Conservation (phyloP, 2,888 invertebrate species). For the Podabrus alpinus region DNA sequence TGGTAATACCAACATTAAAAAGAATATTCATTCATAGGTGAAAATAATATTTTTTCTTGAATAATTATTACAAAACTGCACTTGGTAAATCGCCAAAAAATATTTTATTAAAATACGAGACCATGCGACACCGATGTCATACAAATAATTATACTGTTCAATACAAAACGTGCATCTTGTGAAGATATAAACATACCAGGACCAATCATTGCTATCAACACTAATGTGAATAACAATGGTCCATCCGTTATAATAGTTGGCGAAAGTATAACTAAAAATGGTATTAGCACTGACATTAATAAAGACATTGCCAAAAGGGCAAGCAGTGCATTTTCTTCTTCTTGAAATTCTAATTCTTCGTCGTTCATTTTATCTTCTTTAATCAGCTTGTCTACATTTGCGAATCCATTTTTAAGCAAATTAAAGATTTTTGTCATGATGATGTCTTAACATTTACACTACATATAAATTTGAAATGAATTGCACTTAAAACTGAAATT, state of each 20-base stretch:
- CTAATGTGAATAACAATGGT: conserved; percentile 32
- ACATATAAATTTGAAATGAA: not conserved
- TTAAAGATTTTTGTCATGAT: not conserved
- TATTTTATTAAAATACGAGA: not conserved
- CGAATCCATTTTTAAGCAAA: not conserved
- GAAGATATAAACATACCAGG: conserved; percentile 36
- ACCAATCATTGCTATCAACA: conserved; percentile 32
- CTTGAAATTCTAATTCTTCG: conserved; percentile 14
- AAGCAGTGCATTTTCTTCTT: conserved; percentile 41
- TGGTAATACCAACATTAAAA: not conserved
- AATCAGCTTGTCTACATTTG: not conserved
- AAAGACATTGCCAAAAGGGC: conserved; percentile 40
- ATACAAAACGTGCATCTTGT: conserved; percentile 36
- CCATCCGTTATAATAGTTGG: conserved; percentile 39
- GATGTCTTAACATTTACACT: not conserved
- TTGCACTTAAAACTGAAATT: not conserved
- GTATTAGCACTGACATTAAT: conserved; percentile 39
- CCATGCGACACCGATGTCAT: not conserved
- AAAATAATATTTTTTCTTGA: no score
- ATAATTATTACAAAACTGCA: no score
- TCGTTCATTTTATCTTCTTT: conserved; percentile 15
- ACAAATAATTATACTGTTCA: conserved; percentile 24
- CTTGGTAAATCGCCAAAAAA: not conserved
- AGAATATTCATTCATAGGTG: no score
- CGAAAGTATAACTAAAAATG: conserved; percentile 38